These are phyloP conservation scores for Calephelis virginiensis DNA, from an alignment of 1,140 invertebrate genomes.

Conservation along the genomic window DNA sequence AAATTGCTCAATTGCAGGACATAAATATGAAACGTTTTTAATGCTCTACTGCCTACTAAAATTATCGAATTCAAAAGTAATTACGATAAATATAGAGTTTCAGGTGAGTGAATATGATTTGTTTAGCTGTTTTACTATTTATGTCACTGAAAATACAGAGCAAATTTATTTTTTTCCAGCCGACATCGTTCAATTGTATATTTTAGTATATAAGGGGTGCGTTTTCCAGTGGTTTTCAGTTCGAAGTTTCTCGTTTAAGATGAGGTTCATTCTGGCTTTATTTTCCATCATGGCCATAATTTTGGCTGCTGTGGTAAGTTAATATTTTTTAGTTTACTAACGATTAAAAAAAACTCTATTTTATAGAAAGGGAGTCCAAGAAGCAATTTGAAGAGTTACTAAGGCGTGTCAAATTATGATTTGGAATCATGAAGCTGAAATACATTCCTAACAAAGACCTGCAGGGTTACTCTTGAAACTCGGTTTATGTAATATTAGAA, in stretches of 20 bases:
- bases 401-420: too few species aligned
- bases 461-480: too few species aligned
- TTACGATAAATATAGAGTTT: not conserved
- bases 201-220: not conserved
- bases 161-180: not conserved
- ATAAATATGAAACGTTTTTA: not conserved
- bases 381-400: not conserved
- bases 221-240: not conserved
- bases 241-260: not conserved
- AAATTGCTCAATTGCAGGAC: not conserved
- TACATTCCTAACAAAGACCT: too few species aligned
- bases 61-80: not conserved
- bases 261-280: slow-evolving; percentile 3
- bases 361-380: too few species aligned
- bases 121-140: not conserved
- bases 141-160: not conserved
- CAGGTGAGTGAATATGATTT: not conserved
- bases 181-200: not conserved
- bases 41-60: not conserved
- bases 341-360: not conserved
- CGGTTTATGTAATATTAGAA: too few species aligned
- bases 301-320: slow-evolving; percentile 6
- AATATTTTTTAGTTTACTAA: too few species aligned
- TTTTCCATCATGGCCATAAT: not conserved
- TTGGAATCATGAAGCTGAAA: too few species aligned